phyloP scores from a whole-genome alignment of 2,888 invertebrate genomes.

The Cantharis lateralis region DNA sequence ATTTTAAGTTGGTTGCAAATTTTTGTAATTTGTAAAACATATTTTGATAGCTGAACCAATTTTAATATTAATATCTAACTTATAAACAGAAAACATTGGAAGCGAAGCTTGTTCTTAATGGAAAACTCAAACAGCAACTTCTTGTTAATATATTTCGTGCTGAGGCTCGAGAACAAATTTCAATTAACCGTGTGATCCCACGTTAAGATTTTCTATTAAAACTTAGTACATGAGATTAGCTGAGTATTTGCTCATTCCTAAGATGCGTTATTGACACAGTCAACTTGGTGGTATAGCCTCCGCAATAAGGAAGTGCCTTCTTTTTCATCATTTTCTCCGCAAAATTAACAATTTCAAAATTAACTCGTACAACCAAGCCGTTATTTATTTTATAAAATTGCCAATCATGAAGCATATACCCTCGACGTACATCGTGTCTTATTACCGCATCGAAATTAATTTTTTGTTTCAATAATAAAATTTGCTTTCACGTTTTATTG shows the following conservation, averaged over 20 bases:
- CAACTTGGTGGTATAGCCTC: slow-evolving; percentile 28
- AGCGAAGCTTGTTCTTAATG: slow-evolving; percentile 23
- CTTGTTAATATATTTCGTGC: slow-evolving; percentile 39
- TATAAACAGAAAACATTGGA: slow-evolving; percentile 29
- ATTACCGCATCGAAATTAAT: background rate
- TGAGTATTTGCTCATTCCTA: slow-evolving; percentile 39
- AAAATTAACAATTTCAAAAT: slow-evolving; percentile 21
- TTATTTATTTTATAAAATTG: slow-evolving; percentile 25
- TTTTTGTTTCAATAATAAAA: background rate
- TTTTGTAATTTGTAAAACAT: slow-evolving; percentile 1
- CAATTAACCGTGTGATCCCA: slow-evolving; percentile 50
- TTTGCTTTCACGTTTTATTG: background rate
- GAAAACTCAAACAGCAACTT: slow-evolving; percentile 36
- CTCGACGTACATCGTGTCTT: background rate
- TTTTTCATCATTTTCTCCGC: background rate
- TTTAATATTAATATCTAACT: slow-evolving; percentile 31
- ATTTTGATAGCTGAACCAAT: background rate
- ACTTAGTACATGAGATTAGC: slow-evolving; percentile 46
- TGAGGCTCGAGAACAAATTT: slow-evolving; percentile 43
- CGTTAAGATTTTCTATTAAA: slow-evolving; percentile 49
- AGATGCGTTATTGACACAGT: slow-evolving; percentile 33
- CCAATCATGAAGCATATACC: slow-evolving; percentile 10
- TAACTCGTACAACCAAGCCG: slow-evolving; percentile 5
- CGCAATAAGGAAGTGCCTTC: slow-evolving; percentile 16
- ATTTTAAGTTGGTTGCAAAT: background rate